These are phyloP conservation scores for Drosophila saltans DNA, from an alignment of 1,140 invertebrate genomes.

Conservation along the genomic window DNA sequence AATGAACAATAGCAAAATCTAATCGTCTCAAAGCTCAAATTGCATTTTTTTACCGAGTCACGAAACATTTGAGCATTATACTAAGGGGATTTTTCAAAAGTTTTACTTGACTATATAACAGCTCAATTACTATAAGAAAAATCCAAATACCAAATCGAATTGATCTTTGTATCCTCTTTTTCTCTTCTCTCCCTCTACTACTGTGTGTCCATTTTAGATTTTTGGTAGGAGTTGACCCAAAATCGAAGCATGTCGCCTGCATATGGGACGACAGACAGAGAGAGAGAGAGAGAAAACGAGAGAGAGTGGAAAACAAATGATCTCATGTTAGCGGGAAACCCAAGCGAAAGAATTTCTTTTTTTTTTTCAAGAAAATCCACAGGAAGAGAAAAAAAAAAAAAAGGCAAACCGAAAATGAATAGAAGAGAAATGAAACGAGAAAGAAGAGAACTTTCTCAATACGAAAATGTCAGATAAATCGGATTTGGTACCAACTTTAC, in stretches of 20 bases:
- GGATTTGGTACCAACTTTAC: slow-evolving; percentile 51
- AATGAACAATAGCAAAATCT: slow-evolving; percentile 54
- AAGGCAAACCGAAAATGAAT: not conserved
- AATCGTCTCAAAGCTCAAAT: slow-evolving; percentile 57
- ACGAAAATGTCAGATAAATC: slow-evolving; percentile 76
- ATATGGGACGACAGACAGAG: slow-evolving; percentile 5
- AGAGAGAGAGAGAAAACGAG: too few species aligned
- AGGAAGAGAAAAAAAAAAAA: slow-evolving; percentile 56
- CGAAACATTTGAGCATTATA: slow-evolving; percentile 37
- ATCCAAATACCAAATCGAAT: slow-evolving; percentile 60
- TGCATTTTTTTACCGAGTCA: slow-evolving; percentile 66
- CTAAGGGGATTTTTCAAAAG: not conserved
- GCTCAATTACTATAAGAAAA: slow-evolving; percentile 61
- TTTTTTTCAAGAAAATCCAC: slow-evolving; percentile 69
- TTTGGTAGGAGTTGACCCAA: slow-evolving; percentile 59
- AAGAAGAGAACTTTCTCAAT: slow-evolving; percentile 58
- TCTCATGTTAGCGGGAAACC: slow-evolving; percentile 58
- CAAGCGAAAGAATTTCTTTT: slow-evolving; percentile 50
- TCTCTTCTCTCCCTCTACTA: slow-evolving; percentile 20
- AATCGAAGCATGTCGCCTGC: slow-evolving; percentile 50
- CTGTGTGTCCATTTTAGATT: slow-evolving; percentile 36
- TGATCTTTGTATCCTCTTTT: slow-evolving; percentile 40
- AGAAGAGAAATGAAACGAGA: not conserved
- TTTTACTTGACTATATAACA: slow-evolving; percentile 29
- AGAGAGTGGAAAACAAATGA: slow-evolving; percentile 57